Percentiles rank a stretch among this genome's conserved stretches.
These are phyloP conservation scores for Argyresthia goedartella DNA, from an alignment of 2,888 invertebrate species.

Conservation along the genomic window DNA sequence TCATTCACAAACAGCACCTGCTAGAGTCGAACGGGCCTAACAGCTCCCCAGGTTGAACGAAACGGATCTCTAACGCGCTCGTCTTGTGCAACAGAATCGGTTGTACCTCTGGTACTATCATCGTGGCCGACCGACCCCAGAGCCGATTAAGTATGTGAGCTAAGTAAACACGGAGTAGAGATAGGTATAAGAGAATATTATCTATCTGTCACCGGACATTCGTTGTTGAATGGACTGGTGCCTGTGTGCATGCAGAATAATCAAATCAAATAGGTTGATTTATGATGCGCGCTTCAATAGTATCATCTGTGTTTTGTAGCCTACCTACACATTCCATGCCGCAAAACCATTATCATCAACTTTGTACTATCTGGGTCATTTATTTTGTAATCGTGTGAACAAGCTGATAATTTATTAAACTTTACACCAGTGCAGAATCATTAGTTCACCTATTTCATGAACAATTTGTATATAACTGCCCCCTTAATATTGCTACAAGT, in stretches of 20 bases:
- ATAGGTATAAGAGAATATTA: slow-evolving; percentile 22
- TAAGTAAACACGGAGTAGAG: slow-evolving; percentile 60
- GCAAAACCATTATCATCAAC: slow-evolving; percentile 18
- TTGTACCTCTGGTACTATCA: slow-evolving; percentile 27
- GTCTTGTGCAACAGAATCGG: slow-evolving; percentile 29
- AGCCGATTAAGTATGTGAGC: slow-evolving; percentile 43
- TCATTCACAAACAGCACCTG: slow-evolving; percentile 56
- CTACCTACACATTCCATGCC: background rate
- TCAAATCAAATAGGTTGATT: too few relatives aligned
- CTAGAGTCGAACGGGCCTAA: slow-evolving; percentile 41
- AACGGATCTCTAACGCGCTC: slow-evolving; percentile 40
- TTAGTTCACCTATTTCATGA: too few relatives aligned
- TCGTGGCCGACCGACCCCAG: slow-evolving; percentile 43
- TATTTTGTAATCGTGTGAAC: slow-evolving; percentile 2
- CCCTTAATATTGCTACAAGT: too few relatives aligned
- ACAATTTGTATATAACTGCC: too few relatives aligned
- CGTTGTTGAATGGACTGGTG: slow-evolving; percentile 28
- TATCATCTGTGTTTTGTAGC: too few relatives aligned
- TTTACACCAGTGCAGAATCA: too few relatives aligned
- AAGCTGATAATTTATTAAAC: background rate
- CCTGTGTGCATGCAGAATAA: background rate
- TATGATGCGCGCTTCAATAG: too few relatives aligned
- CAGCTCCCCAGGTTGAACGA: slow-evolving; percentile 28
- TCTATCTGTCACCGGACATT: slow-evolving; percentile 55
- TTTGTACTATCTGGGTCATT: slow-evolving; percentile 32